Conservation (phyloP, 2,888 invertebrate species). For the Endotricha flammealis region DNA sequence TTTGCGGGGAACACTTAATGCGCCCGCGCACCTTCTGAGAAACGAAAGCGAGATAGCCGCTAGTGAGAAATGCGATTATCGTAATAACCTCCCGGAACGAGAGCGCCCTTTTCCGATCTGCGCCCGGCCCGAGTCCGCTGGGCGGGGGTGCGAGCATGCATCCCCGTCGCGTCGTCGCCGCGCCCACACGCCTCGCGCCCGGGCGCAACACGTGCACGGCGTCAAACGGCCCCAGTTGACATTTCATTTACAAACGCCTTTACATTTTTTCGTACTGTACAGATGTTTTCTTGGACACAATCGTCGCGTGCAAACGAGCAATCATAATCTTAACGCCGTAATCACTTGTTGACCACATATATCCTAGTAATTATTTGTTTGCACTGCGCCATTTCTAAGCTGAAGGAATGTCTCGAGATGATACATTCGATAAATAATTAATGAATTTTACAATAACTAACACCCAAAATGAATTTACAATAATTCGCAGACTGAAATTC, state of each 20-base stretch:
- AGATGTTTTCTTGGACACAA: background rate
- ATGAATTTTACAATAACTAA: too few relatives aligned
- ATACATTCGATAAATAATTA: too few relatives aligned
- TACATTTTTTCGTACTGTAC: background rate
- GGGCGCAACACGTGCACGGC: background rate
- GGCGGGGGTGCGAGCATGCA: too few relatives aligned
- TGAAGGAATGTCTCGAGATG: too few relatives aligned
- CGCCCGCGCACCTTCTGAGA: slow-evolving; percentile 59
- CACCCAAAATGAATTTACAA: too few relatives aligned
- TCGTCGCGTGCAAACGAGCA: background rate
- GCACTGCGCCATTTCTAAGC: background rate
- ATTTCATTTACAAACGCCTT: background rate
- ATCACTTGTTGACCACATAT: background rate
- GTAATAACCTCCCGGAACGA: slow-evolving; percentile 70
- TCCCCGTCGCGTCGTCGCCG: too few relatives aligned
- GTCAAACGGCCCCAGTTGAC: slow-evolving; percentile 6
- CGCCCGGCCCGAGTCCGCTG: too few relatives aligned
- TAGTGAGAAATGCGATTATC: slow-evolving; percentile 72
- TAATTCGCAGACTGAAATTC: too few relatives aligned
- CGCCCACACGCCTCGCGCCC: background rate
- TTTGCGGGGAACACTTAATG: slow-evolving; percentile 58
- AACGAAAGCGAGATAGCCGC: slow-evolving; percentile 70
- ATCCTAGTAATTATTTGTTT: background rate
- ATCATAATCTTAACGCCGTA: background rate
- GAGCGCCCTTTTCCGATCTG: slow-evolving; percentile 54